Percentiles rank a stretch among this genome's conserved stretches.
Evolutionary conservation across 1,140 invertebrate species (phyloP).

Genomic region (Plectus sambesii): DNA sequence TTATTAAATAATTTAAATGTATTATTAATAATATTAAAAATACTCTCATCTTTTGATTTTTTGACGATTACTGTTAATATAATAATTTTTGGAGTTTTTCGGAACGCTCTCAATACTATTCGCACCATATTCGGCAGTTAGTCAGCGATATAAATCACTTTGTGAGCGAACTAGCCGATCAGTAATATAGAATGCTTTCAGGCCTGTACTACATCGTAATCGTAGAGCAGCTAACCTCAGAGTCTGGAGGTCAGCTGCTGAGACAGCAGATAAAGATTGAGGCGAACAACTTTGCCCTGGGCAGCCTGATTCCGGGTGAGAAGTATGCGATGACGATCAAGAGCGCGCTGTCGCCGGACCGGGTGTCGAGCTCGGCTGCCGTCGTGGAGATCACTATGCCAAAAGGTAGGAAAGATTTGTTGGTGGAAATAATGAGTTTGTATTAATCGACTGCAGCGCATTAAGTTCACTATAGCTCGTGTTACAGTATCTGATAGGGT

Average conservation of each 20-base stretch:
- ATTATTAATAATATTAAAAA: no score
- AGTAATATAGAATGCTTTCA: slow-evolving; percentile 18
- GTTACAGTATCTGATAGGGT: no score
- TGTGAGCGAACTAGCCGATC: slow-evolving; percentile 15
- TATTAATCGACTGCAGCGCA: no score
- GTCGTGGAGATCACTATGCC: slow-evolving; percentile 44
- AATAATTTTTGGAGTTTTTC: no score
- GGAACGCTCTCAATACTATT: no score
- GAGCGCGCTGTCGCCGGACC: slow-evolving; percentile 25
- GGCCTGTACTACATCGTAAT: slow-evolving; percentile 38
- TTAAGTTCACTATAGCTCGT: no score
- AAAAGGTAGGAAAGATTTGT: slow-evolving; percentile 21
- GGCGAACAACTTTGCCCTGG: slow-evolving; percentile 31
- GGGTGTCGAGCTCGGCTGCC: slow-evolving; percentile 37
- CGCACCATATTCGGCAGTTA: no score
- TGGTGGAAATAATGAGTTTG: neutral
- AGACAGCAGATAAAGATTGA: slow-evolving; percentile 38
- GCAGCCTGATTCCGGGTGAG: slow-evolving; percentile 35
- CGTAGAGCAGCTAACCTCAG: slow-evolving; percentile 37
- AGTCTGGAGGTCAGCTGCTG: slow-evolving; percentile 26
- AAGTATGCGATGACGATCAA: slow-evolving; percentile 43
- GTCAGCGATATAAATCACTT: neutral
- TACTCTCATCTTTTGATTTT: no score
- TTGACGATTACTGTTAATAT: no score
- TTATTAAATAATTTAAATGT: no score